Conservation (phyloP, 2,113 vertebrate genomes). For the Cnemophilus loriae region DNA sequence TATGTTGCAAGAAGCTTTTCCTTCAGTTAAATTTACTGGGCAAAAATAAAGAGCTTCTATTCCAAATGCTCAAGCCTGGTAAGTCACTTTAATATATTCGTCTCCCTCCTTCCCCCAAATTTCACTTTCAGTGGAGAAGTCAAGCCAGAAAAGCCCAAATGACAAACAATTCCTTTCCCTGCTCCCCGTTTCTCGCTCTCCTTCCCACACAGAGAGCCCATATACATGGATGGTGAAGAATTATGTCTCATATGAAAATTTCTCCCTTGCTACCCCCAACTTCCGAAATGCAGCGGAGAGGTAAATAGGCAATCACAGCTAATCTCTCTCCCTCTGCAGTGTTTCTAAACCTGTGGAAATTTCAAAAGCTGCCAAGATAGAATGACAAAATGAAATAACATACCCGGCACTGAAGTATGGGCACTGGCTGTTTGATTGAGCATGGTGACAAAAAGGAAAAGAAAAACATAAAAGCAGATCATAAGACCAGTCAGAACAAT, state of each 20-base stretch:
- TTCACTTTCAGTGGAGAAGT: background rate
- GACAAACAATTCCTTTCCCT: background rate
- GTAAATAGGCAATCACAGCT: background rate
- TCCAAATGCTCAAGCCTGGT: background rate
- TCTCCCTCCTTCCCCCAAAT: background rate
- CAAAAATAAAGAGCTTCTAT: background rate
- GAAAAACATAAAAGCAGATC: constrained; percentile 1
- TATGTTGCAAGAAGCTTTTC: background rate
- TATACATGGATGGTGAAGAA: background rate
- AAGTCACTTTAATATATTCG: background rate
- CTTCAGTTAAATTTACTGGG: background rate
- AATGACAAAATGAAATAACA: constrained; percentile 2
- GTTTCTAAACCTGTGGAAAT: constrained; percentile 2
- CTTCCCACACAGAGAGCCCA: background rate
- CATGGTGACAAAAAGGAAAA: background rate
- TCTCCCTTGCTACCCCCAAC: background rate
- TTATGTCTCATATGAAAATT: background rate
- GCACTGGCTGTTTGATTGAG: background rate
- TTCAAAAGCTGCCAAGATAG: background rate
- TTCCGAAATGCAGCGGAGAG: background rate
- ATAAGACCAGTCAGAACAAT: background rate
- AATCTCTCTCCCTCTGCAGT: background rate
- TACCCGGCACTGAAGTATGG: background rate
- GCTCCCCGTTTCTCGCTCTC: background rate
- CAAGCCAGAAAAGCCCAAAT: background rate